These are phyloP conservation scores for Amphiura filiformis DNA, from an alignment of 35 echinoderm and acorn worm genomes.

Conservation along the genomic window DNA sequence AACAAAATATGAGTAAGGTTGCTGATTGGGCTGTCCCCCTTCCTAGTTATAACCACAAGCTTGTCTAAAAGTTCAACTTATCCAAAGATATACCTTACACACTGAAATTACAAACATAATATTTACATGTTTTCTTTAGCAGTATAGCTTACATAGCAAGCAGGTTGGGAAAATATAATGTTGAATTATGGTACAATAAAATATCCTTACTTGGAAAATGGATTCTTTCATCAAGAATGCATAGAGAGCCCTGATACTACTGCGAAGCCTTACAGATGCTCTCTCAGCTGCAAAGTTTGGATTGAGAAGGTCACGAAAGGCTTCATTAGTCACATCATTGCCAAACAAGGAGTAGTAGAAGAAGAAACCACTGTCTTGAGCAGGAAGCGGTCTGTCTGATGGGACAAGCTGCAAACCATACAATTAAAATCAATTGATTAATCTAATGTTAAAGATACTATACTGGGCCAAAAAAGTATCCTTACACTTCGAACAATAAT, in stretches of 20 bases:
- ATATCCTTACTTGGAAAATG: conserved; percentile 50
- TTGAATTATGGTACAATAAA: not conserved
- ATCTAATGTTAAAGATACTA: not conserved
- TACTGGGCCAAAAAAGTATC: too few species aligned
- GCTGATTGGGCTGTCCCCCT: too few species aligned
- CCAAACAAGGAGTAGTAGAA: conserved; percentile 90
- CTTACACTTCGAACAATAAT: too few species aligned
- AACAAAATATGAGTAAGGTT: too few species aligned
- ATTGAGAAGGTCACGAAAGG: conserved; percentile 77
- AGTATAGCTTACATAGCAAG: not conserved
- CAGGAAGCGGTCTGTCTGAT: conserved; percentile 57
- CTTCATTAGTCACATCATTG: conserved; percentile 91
- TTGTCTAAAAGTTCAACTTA: not conserved
- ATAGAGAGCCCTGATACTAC: conserved; percentile 47
- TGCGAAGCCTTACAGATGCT: conserved; percentile 71
- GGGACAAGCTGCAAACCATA: conserved; percentile 90
- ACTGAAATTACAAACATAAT: not conserved
- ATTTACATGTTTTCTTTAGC: not conserved
- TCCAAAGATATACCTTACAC: not conserved
- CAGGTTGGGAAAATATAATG: too few species aligned
- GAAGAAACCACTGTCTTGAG: conserved; percentile 72
- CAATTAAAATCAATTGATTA: not conserved
- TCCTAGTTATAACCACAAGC: too few species aligned
- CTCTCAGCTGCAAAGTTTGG: conserved; percentile 85
- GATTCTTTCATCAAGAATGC: conserved; percentile 64